Evolutionary conservation across 2,888 invertebrate species (phyloP), one percentile per base, ranked within the genome.

Genomic region (Xylocampa areola): DNA sequence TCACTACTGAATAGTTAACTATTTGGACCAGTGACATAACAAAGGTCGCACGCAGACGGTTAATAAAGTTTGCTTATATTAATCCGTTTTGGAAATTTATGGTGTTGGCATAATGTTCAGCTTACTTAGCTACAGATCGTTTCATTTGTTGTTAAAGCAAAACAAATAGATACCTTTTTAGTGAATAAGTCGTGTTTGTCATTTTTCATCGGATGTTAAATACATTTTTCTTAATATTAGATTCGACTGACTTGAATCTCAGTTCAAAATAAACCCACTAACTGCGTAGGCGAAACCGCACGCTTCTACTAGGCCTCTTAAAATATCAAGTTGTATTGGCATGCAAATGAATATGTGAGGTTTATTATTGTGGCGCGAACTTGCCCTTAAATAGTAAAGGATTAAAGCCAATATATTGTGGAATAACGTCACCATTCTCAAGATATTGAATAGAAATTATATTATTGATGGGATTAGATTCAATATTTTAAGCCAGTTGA

Each of bases 351-450:
- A 67, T 39, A 58, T 54, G 30, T 53, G 48, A 51, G 30, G 62
- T 63, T 70, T 70, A 71, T 66, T 70, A 54, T 71, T 49, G 48
- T 36, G 27, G 35, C 27, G 29, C 58, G 11, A 62, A 63, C 51
- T 36, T 52, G 43, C 47, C 67, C 40, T 54, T 62, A 66, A 50
- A 70, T 37, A 51, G 69, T 30, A 55, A 63, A 30, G 54, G 58
- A 67, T 67, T 61, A 62, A 69, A 17, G 48, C 19, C 40, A 25
- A 16, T 62, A 62, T 52, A 62, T 54, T 62, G 39, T 25, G 19
- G 29, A 29, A 45, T 69, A 49, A 67, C 5, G 62, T 52, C 67
- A 36, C 8, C 2, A 36, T 23, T 1, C 7, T 8, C 29, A 25
- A 39, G 48, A 67, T 71, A 70, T 49, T 57, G 50, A 47, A 58